phyloP scores from a whole-genome alignment of 2,888 invertebrate genomes.

The Clanis bilineata region DNA sequence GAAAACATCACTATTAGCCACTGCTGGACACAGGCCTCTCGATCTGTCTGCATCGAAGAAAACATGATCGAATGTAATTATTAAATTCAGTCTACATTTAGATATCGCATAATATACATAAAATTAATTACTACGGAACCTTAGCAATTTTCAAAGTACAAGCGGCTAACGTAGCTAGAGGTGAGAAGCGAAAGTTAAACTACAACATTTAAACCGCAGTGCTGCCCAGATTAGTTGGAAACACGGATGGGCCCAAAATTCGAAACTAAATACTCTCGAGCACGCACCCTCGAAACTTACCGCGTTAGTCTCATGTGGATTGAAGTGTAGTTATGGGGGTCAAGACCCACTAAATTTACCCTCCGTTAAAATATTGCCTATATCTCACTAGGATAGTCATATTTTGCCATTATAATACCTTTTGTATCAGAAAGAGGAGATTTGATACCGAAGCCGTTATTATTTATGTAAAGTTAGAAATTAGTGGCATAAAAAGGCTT shows the following conservation, averaged over 20 bases:
- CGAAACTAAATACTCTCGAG: conserved; percentile 6
- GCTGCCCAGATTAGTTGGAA: conserved; percentile 1
- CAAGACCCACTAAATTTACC: neutral
- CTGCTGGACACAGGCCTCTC: no score
- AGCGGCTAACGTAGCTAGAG: neutral
- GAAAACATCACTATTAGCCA: no score
- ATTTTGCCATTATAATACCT: no score
- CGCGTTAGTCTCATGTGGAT: neutral
- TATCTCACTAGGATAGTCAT: neutral
- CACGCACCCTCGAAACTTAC: conserved; percentile 11
- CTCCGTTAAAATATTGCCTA: neutral
- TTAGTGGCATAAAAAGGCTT: no score
- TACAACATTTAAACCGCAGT: conserved; percentile 1
- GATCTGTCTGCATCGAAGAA: no score
- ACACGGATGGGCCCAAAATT: conserved; percentile 5
- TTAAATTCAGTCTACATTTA: no score
- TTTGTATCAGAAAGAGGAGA: no score
- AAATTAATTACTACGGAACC: neutral
- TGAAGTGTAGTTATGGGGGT: neutral
- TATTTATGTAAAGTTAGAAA: no score
- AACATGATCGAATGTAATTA: no score
- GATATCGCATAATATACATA: no score
- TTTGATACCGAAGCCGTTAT: no score
- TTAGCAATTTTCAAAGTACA: neutral
- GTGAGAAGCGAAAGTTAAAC: conserved; percentile 12